Conservation (phyloP, 2,797 vertebrate species). For the Urophycis tenuis region DNA sequence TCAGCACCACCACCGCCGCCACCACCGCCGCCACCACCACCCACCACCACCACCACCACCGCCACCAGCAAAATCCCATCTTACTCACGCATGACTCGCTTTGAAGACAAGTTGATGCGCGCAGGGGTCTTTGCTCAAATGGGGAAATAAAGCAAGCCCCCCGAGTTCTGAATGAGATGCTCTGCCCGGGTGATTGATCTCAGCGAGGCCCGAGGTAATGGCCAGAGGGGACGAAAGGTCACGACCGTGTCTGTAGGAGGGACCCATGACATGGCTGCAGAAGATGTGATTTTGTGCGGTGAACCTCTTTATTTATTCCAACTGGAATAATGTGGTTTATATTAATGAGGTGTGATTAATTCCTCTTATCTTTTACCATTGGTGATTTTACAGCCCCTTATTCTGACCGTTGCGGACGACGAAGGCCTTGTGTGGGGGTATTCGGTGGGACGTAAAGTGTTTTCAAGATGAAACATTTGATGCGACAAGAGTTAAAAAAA, state of each 20-base stretch:
- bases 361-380: background rate
- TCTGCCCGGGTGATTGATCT: no score
- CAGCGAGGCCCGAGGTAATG: no score
- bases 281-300: background rate
- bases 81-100: background rate
- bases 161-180: background rate
- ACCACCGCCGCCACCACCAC: background rate
- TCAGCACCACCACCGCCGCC: background rate
- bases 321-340: background rate
- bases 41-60: background rate
- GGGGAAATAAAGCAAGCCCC: background rate
- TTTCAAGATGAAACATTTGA: background rate
- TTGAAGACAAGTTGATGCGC: background rate
- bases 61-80: background rate
- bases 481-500: background rate
- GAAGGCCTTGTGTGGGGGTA: no score
- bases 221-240: background rate
- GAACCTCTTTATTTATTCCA: background rate
- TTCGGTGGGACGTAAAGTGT: no score
- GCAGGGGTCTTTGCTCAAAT: background rate
- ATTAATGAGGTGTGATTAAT: background rate
- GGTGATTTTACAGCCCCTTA: no score
- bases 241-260: background rate
- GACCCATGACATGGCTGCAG: background rate
- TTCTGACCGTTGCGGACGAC: no score